A percentile compares a stretch with the other conserved stretches of the same genome.
Evolutionary conservation across 2,113 vertebrate genomes (phyloP).

Genomic region (Pipra filicauda): DNA sequence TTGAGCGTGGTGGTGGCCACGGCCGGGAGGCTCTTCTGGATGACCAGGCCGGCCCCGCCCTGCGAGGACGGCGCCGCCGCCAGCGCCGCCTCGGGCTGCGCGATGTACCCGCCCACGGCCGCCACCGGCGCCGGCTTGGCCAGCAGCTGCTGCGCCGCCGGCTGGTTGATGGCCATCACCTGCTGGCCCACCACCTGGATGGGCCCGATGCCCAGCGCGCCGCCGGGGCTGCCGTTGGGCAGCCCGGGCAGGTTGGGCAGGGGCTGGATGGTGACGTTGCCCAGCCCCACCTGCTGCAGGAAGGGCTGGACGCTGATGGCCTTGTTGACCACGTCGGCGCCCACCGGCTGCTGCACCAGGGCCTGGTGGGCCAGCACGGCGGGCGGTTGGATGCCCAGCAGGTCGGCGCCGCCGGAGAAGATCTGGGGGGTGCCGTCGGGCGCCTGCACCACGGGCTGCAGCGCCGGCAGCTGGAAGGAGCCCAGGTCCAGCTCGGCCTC

Average conservation of each 20-base stretch:
- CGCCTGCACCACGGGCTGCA: conserved; percentile 83
- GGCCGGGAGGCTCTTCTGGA: conserved; percentile 80
- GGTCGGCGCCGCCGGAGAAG: conserved; percentile 81
- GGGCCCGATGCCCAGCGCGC: conserved; percentile 86
- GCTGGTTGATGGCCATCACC: conserved; percentile 95
- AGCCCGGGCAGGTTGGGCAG: conserved; percentile 88
- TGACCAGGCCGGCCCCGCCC: conserved; percentile 78
- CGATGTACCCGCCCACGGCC: conserved; percentile 57
- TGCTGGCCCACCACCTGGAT: conserved; percentile 95
- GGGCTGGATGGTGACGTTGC: conserved; percentile 93
- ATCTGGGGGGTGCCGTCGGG: conserved; percentile 80
- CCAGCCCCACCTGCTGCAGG: conserved; percentile 89
- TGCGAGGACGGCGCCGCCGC: background rate
- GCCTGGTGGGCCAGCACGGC: conserved; percentile 89
- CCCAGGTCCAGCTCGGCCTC: conserved; percentile 93
- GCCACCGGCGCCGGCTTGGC: conserved; percentile 72
- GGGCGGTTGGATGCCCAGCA: conserved; percentile 78
- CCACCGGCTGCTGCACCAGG: conserved; percentile 81
- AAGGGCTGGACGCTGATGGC: conserved; percentile 93
- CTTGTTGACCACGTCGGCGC: conserved; percentile 91
- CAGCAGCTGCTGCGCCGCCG: conserved; percentile 83
- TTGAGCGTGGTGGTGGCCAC: conserved; percentile 72
- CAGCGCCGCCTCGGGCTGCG: conserved; percentile 65
- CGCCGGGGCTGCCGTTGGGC: conserved; percentile 89
- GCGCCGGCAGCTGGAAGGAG: conserved; percentile 88